Percentiles rank a stretch among this genome's conserved stretches.
phyloP scores from a whole-genome alignment of 2,888 invertebrate species.

The Heliconius erato region DNA sequence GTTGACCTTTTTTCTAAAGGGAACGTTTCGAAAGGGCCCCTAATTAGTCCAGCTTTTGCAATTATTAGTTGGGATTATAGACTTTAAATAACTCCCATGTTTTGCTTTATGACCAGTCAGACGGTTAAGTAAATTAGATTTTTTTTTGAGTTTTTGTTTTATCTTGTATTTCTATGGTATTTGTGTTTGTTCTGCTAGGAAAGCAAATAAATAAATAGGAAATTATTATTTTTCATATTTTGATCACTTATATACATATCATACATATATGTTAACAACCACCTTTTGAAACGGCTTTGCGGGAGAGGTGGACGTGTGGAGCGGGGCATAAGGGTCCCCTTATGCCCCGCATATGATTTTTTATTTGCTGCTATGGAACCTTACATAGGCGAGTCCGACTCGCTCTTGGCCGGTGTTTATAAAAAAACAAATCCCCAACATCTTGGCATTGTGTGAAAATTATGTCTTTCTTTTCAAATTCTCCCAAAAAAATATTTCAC shows the following conservation, averaged over 20 bases:
- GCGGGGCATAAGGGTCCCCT: too few relatives aligned
- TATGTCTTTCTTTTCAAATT: background rate
- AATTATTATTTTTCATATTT: background rate
- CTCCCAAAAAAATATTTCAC: slow-evolving; percentile 13
- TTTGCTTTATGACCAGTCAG: slow-evolving; percentile 13
- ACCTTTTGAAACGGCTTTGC: too few relatives aligned
- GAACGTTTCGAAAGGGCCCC: slow-evolving; percentile 76
- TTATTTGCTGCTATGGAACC: too few relatives aligned
- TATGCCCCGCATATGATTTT: too few relatives aligned
- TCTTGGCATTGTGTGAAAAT: background rate
- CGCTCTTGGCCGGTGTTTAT: too few relatives aligned
- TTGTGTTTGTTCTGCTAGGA: too few relatives aligned
- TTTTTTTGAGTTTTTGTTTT: background rate
- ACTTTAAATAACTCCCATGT: slow-evolving; percentile 26
- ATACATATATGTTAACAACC: too few relatives aligned
- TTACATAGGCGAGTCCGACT: too few relatives aligned
- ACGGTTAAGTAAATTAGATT: too few relatives aligned
- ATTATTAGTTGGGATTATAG: slow-evolving; percentile 58
- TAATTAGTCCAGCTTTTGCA: slow-evolving; percentile 70
- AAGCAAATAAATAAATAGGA: too few relatives aligned
- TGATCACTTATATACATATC: background rate
- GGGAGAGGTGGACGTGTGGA: too few relatives aligned
- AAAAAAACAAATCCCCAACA: too few relatives aligned
- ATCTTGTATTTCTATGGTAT: background rate
- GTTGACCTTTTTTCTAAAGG: slow-evolving; percentile 77